Evolutionary conservation across 2,888 invertebrate species (phyloP).

Genomic region (Trypoxylon attenuatum): DNA sequence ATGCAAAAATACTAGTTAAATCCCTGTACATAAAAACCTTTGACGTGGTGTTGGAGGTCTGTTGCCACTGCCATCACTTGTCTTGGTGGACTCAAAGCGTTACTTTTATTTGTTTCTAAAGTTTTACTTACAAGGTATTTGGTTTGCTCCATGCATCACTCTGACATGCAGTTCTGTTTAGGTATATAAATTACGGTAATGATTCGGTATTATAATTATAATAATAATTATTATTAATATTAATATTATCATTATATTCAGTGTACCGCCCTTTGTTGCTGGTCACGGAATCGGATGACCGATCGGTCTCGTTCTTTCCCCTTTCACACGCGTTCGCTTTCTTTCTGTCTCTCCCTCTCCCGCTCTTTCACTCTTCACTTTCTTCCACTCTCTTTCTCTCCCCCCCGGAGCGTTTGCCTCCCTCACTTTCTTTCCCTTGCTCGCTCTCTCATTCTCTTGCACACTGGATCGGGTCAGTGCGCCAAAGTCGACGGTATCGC

Average conservation of each 20-base stretch:
- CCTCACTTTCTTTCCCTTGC: not conserved
- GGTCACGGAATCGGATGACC: constrained; percentile 52
- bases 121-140: constrained; percentile 72
- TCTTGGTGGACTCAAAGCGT: constrained; percentile 56
- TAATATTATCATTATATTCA: constrained; percentile 66
- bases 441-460: constrained; percentile 4
- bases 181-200: constrained; percentile 75
- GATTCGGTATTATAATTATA: constrained; percentile 72
- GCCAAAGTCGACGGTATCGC: constrained; percentile 28
- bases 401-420: not conserved
- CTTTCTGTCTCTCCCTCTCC: constrained; percentile 14
- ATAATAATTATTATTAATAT: constrained; percentile 66
- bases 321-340: constrained; percentile 33
- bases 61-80: constrained; percentile 15
- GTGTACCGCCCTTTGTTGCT: constrained; percentile 51
- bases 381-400: constrained; percentile 18
- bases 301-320: constrained; percentile 22
- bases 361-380: constrained; percentile 3
- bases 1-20: constrained; percentile 74
- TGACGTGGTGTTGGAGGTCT: constrained; percentile 39
- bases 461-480: not conserved
- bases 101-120: constrained; percentile 61
- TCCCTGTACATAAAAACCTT: constrained; percentile 71
- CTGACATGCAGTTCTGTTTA: constrained; percentile 63
- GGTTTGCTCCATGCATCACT: constrained; percentile 66